Evolutionary conservation across 2,797 vertebrate genomes (phyloP).

Genomic region (Mormyrus proboscirostris): DNA sequence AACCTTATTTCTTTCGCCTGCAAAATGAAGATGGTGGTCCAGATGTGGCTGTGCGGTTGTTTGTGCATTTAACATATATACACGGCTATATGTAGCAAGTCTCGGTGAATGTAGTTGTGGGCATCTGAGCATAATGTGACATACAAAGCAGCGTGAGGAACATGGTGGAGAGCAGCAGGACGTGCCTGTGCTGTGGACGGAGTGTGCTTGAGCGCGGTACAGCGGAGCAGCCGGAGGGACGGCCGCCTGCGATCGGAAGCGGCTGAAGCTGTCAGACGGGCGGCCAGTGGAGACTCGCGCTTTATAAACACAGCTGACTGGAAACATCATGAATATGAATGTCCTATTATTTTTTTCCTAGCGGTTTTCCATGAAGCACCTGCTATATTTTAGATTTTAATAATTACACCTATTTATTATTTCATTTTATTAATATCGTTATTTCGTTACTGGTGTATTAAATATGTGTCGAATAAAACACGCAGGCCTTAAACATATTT

Average conservation of each 20-base stretch:
- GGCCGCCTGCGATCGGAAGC: background rate
- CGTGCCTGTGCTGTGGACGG: background rate
- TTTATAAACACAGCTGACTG: background rate
- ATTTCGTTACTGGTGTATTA: background rate
- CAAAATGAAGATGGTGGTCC: background rate
- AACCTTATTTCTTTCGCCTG: background rate
- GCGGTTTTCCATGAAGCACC: background rate
- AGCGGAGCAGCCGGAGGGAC: background rate
- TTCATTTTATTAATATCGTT: background rate
- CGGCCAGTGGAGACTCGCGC: background rate
- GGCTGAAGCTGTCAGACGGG: background rate
- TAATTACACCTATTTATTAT: background rate
- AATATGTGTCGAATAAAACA: background rate
- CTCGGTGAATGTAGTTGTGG: background rate
- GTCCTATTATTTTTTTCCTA: background rate
- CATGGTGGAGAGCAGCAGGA: background rate
- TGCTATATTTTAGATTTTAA: background rate
- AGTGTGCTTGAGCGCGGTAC: background rate
- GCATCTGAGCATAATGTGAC: background rate
- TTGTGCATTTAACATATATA: background rate
- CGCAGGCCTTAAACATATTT: background rate
- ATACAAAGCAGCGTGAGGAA: background rate
- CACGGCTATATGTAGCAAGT: background rate
- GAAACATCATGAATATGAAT: background rate
- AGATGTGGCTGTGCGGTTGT: background rate